These are phyloP conservation scores for Drosophila repleta DNA, from an alignment of 1,140 invertebrate species.

Conservation along the genomic window DNA sequence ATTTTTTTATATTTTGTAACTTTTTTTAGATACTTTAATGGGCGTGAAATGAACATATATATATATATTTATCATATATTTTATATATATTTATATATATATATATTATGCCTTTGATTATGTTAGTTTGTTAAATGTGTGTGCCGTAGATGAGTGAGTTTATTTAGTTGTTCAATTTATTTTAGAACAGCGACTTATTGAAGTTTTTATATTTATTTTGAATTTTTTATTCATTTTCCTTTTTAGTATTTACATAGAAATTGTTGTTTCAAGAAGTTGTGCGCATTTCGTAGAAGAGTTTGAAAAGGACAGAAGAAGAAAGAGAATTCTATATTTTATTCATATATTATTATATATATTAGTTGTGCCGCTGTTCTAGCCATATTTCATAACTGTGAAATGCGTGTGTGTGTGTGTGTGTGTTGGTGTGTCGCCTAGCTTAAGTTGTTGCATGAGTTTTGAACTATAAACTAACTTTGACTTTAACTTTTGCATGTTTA, in stretches of 20 bases:
- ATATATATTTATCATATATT: conserved; percentile 55
- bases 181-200: too few relatives aligned
- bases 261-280: conserved; percentile 63
- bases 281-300: conserved; percentile 59
- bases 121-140: conserved; percentile 48
- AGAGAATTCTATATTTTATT: neutral
- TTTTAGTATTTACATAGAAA: conserved; percentile 67
- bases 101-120: conserved; percentile 33
- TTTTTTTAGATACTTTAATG: conserved; percentile 68
- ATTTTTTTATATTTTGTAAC: conserved; percentile 38
- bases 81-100: conserved; percentile 46
- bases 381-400: conserved; percentile 26
- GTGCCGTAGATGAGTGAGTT: conserved; percentile 60
- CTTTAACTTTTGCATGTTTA: conserved; percentile 35
- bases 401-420: neutral
- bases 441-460: conserved; percentile 33
- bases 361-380: conserved; percentile 21
- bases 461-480: conserved; percentile 50
- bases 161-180: neutral
- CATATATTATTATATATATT: neutral
- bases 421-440: conserved; percentile 24
- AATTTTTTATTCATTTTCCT: conserved; percentile 19
- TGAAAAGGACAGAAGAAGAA: conserved; percentile 9
- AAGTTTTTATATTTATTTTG: neutral
- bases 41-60: conserved; percentile 71